Evolutionary conservation across 1,140 invertebrate species (phyloP), one percentile per base, ranked within the genome.

Genomic region (Pogonus chalceus): DNA sequence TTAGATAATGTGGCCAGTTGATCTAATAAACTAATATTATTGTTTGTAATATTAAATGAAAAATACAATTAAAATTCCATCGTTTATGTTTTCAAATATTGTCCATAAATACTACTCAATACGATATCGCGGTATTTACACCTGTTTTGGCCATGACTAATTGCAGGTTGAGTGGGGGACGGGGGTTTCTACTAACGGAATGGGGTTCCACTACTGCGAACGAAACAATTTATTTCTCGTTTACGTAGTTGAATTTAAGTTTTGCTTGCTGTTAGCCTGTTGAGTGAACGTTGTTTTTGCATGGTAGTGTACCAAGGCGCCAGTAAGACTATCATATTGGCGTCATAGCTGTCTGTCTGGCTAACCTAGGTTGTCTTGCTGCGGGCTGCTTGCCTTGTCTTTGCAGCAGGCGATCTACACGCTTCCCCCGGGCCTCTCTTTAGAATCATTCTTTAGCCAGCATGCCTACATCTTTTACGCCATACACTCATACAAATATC

Each of bases 291-390:
- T 48, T 50, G 24, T 50, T 67, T 67, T 67, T 65, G 65, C 65
- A 65, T 59, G 64, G 63, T 65, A 67, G 62, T 67, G 64, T 68
- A 65, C 65, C 53, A 58, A 65, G 67, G 68, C 68, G 68, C 67
- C 67, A 63, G 54, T 57, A 37, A 59, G 67, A 69, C 67, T 69
- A 66, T 68, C 62, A 61, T 65, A 63, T 62, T 69, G 67, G 67
- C 67, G 67, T 69, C 67, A 69, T 65, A 68, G 62, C 61, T 64
- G 65, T 66, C 66, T 68, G 66, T 67, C 65, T 65, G 58, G 55
- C 57, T 55, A 59, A 37, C 60, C 54, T 48, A 53, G 60, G 59
- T 60, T 58, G 55, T 53, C 59, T 56, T 23, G 52, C 55, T 57
- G 55, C 60, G 37, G 53, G 20, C 58, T 47, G 26, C 26, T 31